Base-by-base conservation (phyloP, 2,113 vertebrate genomes). In the Centropus unirufus region DNA sequence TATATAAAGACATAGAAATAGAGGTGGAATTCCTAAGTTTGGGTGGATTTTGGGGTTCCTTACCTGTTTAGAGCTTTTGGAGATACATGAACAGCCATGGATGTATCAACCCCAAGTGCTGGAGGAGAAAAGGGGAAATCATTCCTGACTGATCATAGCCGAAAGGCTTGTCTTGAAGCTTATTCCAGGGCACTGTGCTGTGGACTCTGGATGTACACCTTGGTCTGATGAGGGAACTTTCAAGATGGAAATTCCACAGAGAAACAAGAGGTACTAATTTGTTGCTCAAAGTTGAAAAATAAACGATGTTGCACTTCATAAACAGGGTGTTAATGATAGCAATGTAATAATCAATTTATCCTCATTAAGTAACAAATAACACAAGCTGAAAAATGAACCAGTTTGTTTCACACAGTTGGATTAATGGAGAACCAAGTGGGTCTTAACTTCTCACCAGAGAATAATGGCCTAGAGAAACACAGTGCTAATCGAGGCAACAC, bases 401-500 rank as follows among this genome's bases (percentile, higher is more conserved):
- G 39, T 93, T 93, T 87, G 32, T 81, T 96, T 97, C 85, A 89
- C 89, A 80, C 93, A 88, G 64, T 83, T 95, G 89, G 78, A 94
- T 80, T 95, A 93, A 94, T 75, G 61, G 88, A 93, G 86, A 97
- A 88, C 86, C 54, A 82, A 95, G 54, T 52, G 34, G 70, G 29
- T 81, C 89, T 95, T 83, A 78, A 51, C 68, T 96, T 90, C 87
- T 96, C 73, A 81, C 75, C 66, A 77, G 70, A 94, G 90, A 89
- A 94, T 92, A 92, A 91, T 64, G 93, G 90, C 79, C 91, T 95
- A 96, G 95, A 93, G 95, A 96, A 97, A 96, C 72, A 87, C 77
- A 89, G 91, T 76, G 95, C 95, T 97, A 97, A 97, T 95, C 42
- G 57, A 97, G 90, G 80, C 59, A 72, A 94, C 59, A 63, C 40